Conservation (phyloP, 2,888 invertebrate genomes). For the Drosophila algonquin region DNA sequence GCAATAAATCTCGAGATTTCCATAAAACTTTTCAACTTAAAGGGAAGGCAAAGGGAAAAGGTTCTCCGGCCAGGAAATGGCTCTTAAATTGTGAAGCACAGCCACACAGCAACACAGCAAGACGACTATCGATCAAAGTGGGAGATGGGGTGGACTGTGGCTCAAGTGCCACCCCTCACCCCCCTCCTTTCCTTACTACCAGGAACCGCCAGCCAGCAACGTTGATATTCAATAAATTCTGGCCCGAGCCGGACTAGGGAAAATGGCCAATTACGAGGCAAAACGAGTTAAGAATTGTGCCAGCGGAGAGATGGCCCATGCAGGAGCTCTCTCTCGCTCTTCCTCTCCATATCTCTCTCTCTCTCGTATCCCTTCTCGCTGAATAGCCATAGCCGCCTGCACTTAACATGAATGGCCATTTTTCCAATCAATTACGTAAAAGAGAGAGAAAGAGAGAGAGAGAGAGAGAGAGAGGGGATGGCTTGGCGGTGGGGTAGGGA, state of each 20-base stretch:
- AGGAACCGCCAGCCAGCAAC: slow-evolving; percentile 13
- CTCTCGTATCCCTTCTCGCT: slow-evolving; percentile 2
- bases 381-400: slow-evolving; percentile 51
- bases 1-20: slow-evolving; percentile 29
- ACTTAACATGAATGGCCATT: slow-evolving; percentile 70
- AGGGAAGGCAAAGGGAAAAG: not conserved
- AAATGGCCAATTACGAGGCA: slow-evolving; percentile 78
- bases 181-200: slow-evolving; percentile 19
- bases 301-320: slow-evolving; percentile 40
- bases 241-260: slow-evolving; percentile 50
- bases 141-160: not conserved
- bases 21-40: slow-evolving; percentile 21
- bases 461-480: not conserved
- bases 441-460: not conserved
- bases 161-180: not conserved
- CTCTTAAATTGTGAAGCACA: slow-evolving; percentile 39
- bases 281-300: slow-evolving; percentile 71
- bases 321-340: slow-evolving; percentile 15
- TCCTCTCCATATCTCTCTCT: not conserved
- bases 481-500: not conserved
- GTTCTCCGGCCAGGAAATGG: slow-evolving; percentile 4
- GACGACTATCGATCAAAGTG: slow-evolving; percentile 66
- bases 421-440: slow-evolving; percentile 75
- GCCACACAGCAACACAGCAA: not conserved
- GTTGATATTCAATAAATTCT: slow-evolving; percentile 76